Conservation (phyloP, 2,888 invertebrate species). For the Adineta ricciae region DNA sequence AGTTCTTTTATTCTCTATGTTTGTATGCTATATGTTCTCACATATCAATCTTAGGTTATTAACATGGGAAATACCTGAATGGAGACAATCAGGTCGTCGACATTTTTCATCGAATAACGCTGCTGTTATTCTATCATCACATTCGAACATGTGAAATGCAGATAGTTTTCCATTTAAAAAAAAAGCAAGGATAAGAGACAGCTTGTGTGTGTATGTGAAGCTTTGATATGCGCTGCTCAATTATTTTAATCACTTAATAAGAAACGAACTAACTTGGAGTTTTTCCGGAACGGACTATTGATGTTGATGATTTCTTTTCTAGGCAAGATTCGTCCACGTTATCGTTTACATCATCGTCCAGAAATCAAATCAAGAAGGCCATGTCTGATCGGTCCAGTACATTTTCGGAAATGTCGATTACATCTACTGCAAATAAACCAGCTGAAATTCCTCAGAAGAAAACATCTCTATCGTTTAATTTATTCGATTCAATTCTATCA, state of each 20-base stretch:
- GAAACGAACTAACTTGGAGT: not conserved
- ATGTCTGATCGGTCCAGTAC: not conserved
- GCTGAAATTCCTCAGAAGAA: not conserved
- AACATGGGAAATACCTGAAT: conserved; percentile 11
- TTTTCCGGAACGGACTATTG: no score
- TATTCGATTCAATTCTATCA: not conserved
- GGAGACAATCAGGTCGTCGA: not conserved
- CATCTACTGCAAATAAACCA: no score
- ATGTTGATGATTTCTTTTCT: not conserved
- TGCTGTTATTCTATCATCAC: not conserved
- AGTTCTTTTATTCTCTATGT: not conserved
- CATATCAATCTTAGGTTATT: not conserved
- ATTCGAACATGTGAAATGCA: not conserved
- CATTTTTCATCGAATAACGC: not conserved
- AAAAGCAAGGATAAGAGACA: not conserved
- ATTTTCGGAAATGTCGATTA: not conserved
- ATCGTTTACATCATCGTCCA: not conserved
- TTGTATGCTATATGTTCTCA: not conserved
- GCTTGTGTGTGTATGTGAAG: not conserved
- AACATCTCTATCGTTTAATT: conserved; percentile 11
- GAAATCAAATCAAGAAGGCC: conserved; percentile 10
- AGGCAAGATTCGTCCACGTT: conserved; percentile 20
- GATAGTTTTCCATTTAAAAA: no score
- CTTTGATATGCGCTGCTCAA: not conserved
- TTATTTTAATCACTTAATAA: not conserved